Conservation (phyloP, 2,797 vertebrate species). For the Sebastes dallii region DNA sequence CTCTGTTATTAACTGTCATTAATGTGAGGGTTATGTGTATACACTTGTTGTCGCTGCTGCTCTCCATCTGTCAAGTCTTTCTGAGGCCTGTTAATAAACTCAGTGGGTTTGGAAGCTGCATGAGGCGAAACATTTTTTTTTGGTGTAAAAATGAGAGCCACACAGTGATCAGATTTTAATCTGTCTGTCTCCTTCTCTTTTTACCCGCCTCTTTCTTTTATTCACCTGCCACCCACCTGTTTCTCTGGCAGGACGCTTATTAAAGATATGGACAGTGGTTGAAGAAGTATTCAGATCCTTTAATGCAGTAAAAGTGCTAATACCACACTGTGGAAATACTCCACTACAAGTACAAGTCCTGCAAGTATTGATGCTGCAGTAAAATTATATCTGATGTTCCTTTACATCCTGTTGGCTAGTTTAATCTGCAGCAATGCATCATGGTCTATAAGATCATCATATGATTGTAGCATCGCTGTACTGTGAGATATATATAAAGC, state of each 20-base stretch:
- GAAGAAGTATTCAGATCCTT: not conserved
- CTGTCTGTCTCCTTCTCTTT: not conserved
- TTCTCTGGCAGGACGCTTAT: not conserved
- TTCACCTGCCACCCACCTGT: conserved; percentile 47
- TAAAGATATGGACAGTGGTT: not conserved
- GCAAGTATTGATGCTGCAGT: no score
- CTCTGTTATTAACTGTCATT: not conserved
- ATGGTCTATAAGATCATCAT: no score
- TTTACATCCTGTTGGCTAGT: no score
- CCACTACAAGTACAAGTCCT: no score
- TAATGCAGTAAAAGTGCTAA: not conserved
- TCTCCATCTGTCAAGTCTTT: conserved; percentile 43
- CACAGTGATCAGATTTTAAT: conserved; percentile 32
- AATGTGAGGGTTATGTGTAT: not conserved
- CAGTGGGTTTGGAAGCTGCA: not conserved
- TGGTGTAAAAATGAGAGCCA: not conserved
- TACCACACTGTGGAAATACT: not conserved
- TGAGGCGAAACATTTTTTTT: not conserved
- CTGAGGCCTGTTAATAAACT: not conserved
- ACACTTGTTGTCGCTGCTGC: not conserved
- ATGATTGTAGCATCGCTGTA: no score
- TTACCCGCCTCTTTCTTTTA: not conserved
- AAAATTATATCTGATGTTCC: no score
- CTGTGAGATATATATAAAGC: no score
- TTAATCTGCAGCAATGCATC: no score